A percentile compares a stretch with the other conserved stretches of the same genome.
phyloP scores from a whole-genome alignment of 92 coral and sea anemone species.

The Hydrozoanthus gracilis region DNA sequence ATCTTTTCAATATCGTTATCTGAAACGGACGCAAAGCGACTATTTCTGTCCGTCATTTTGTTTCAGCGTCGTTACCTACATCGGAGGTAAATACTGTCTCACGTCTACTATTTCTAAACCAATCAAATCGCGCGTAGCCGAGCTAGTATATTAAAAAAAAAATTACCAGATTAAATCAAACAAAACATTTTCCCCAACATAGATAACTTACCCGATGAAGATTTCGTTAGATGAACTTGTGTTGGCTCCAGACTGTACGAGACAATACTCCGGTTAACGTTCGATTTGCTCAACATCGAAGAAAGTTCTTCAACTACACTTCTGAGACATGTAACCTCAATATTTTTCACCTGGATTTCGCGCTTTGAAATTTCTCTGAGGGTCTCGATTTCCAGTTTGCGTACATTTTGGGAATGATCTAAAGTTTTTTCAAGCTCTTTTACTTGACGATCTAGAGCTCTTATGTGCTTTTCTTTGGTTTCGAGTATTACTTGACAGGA shows the following conservation, averaged over 20 bases:
- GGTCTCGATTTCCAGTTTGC: constrained; percentile 3
- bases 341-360: constrained; percentile 23
- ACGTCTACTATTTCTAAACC: no score
- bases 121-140: no score
- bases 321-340: constrained; percentile 36
- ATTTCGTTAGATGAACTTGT: neutral
- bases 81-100: no score
- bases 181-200: neutral
- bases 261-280: neutral
- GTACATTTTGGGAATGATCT: constrained; percentile 33
- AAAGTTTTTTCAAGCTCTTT: constrained; percentile 35
- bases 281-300: neutral
- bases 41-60: no score
- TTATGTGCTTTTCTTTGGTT: constrained; percentile 14
- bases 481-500: constrained; percentile 14
- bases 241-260: neutral
- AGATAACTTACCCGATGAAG: neutral
- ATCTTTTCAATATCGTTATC: no score
- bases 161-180: no score
- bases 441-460: constrained; percentile 7
- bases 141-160: no score
- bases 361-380: constrained; percentile 44
- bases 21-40: no score
- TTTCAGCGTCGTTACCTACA: no score
- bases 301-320: neutral